phyloP scores from a whole-genome alignment of 2,797 vertebrate genomes.

The Setipinna tenuifilis region DNA sequence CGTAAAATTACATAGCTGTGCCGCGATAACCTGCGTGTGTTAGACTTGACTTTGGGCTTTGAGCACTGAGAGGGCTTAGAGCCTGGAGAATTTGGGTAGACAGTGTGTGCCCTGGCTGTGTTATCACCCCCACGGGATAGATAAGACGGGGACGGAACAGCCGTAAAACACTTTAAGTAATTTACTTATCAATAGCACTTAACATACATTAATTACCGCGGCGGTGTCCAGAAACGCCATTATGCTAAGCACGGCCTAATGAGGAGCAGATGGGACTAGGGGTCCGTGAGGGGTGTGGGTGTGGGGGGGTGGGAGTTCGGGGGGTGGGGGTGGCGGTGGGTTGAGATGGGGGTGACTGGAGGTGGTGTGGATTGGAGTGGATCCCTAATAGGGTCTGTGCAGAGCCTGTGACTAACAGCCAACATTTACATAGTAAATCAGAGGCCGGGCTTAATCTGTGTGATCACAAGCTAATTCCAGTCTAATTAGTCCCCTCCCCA shows the following conservation, averaged over 20 bases:
- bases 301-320: constrained; percentile 26
- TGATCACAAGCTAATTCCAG: constrained; percentile 72
- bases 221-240: constrained; percentile 55
- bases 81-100: neutral
- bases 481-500: constrained; percentile 59
- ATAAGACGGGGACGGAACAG: constrained; percentile 46
- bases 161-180: constrained; percentile 55
- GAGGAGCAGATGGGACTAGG: constrained; percentile 67
- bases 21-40: neutral
- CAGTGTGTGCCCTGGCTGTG: constrained; percentile 4
- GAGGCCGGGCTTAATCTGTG: constrained; percentile 62
- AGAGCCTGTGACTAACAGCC: constrained; percentile 77
- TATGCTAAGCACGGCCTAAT: constrained; percentile 65
- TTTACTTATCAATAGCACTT: constrained; percentile 62
- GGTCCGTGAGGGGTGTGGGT: constrained; percentile 47
- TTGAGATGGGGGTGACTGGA: constrained; percentile 42
- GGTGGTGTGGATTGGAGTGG: constrained; percentile 28
- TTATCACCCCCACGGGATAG: constrained; percentile 48
- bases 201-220: constrained; percentile 62
- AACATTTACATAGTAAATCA: constrained; percentile 61
- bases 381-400: constrained; percentile 59
- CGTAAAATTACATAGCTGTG: neutral
- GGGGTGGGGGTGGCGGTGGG: constrained; percentile 45
- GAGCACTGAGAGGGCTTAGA: neutral
- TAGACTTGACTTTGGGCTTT: neutral